Evolutionary conservation across 2,888 invertebrate species (phyloP), one percentile per base, ranked within the genome.

Genomic region (Standfussiana lucernea): DNA sequence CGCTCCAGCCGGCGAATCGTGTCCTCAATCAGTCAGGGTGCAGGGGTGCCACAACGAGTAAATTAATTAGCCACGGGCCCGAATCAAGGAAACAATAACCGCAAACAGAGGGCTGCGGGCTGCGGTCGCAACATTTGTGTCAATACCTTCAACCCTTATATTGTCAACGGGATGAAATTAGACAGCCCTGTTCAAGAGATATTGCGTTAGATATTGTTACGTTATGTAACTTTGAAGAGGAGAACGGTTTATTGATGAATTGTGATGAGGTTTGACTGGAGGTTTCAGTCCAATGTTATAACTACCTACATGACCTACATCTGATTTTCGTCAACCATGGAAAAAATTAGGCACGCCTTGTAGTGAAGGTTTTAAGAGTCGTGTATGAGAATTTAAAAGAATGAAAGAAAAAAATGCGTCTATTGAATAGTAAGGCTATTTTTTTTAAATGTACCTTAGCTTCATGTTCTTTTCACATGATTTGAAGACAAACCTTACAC

Each of bases 61-160:
- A 95, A 95, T 94, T 93, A 95, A 95, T 95, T 95, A 95, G 93
- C 92, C 88, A 90, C 90, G 89, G 93, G 90, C 92, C 90, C 81
- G 92, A 95, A 94, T 94, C 93, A 94, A 93, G 95, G 94, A 95
- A 95, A 96, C 95, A 95, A 95, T 96, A 96, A 95, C 94, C 93
- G 92, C 94, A 94, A 95, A 94, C 93, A 94, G 94, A 94, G 95
- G 95, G 95, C 93, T 93, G 94, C 92, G 80, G 82, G 82, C 93
- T 93, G 94, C 92, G 80, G 82, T 84, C 88, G 92, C 90, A 90
- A 90, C 93, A 93, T 93, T 93, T 95, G 93, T 94, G 95, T 94
- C 94, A 95, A 95, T 94, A 95, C 91, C 90, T 90, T 90, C 92
- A 92, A 92, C 95, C 88, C 95, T 93, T 93, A 91, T 92, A 92